Evolutionary conservation across 2,113 vertebrate species (phyloP), one percentile per base, ranked within the genome.

Genomic region (Pituophis catenifer): DNA sequence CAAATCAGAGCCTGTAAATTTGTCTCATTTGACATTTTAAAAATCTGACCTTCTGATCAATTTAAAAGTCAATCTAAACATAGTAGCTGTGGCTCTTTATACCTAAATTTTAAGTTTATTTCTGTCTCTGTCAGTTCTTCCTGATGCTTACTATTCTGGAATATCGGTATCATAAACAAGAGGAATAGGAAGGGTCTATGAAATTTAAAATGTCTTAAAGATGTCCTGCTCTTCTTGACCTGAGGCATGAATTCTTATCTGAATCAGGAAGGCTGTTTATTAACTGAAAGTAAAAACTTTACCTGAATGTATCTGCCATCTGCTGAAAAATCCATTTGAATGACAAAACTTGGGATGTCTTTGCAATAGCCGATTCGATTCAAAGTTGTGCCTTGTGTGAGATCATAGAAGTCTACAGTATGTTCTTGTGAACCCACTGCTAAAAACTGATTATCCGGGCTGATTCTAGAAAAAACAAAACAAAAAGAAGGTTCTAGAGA

Each of bases 301-400:
- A 99, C 99, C 99, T 99, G 98, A 92, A 99, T 98, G 96, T 98
- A 98, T 94, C 96, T 98, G 98, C 98, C 98, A 97, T 99, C 99
- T 0, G 99, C 99, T 33, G 99, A 99, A 94, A 99, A 99, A 95
- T 99, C 99, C 94, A 99, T 98, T 97, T 99, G 99, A 90, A 99
- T 97, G 90, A 99, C 98, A 90, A 99, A 99, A 86, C 99, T 99
- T 0, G 98, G 98, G 54, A 99, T 98, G 95, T 99, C 99, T 96
- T 99, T 99, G 96, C 99, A 99, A 97, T 99, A 99, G 29, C 99
- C 99, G 0, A 98, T 98, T 91, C 99, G 97, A 95, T 99, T 99
- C 52, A 99, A 98, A 12, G 98, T 98, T 0, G 99, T 98, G n/a
- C 99, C 99, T 89, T 99, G 98, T 54, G 98, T 98, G 38, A 99